Base-by-base conservation (phyloP, 2,113 vertebrate species). In the Limanda limanda region DNA sequence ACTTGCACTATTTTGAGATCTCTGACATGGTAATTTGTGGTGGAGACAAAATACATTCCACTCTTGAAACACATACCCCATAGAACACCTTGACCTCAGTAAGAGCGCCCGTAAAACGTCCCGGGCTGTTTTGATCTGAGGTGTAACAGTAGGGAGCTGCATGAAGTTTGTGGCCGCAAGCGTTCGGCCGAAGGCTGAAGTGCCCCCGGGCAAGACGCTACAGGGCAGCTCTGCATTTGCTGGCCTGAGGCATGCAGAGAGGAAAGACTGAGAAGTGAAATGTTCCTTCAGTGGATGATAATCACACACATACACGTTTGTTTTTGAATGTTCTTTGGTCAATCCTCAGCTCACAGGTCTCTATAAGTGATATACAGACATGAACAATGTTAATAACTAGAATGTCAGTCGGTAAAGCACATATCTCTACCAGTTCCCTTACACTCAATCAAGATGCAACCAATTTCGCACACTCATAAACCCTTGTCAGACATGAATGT, bases 11-110 rank as follows among this genome's bases (percentile, higher is more conserved):
- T 82, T 82, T 82, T 58, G 25, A 56, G 57, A 67, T 40, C 15
- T 0, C 56, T 67, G 60, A 74, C 75, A 66, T 63, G 45, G 60
- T 82, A 17, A 74, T 82, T 76, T 79, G 79, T 77, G 76, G 76
- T 48, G 5, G 12, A 71, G 51, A 56, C 27, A 74, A 71, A 62
- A 71, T 45, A 21, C 48, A 75, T 42, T n/a, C 47, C 14, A 55
- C 48, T 57, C 5, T 45, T 63, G 59, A 71, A 65, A 75, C 27
- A 60, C 71, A 87, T 63, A 71, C 71, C 71, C 42, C 72, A 67
- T 51, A 60, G n/a, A 71, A 54, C 76, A 82, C 59, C 82, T 85
- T 88, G 82, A 83, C 79, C 79, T 52, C 57, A 14, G 64, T 2
- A 4, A 59, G 75, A 69, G 71, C 2, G 12, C 63, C 55, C 56